Conservation (phyloP, 2,888 invertebrate genomes). For the Deilephila porcellus region DNA sequence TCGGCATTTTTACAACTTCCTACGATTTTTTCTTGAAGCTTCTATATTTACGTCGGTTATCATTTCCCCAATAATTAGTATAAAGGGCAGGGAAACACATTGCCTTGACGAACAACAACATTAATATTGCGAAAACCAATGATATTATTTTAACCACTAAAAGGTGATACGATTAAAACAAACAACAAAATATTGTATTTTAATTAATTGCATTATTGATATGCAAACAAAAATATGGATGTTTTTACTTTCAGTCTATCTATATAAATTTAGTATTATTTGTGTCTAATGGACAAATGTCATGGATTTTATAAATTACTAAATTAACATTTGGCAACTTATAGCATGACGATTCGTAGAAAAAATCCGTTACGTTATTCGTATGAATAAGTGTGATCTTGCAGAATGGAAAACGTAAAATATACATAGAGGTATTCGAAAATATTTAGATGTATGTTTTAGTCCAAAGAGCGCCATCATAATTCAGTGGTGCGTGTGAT, state of each 20-base stretch:
- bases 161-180: not conserved
- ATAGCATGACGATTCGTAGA: not conserved
- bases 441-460: not conserved
- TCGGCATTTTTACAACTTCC: conserved; percentile 13
- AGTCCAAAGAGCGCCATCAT: not conserved
- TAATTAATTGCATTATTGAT: not conserved
- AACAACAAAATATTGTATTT: too few relatives aligned
- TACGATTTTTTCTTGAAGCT: not conserved
- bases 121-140: conserved; percentile 3
- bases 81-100: not conserved
- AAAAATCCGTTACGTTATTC: not conserved
- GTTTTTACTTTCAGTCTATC: not conserved
- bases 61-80: not conserved
- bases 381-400: not conserved
- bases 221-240: not conserved
- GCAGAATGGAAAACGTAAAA: not conserved
- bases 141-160: not conserved
- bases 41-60: conserved; percentile 3
- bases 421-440: not conserved
- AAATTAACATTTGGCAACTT: not conserved
- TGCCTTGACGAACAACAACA: not conserved
- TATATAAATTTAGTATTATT: not conserved
- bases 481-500: conserved; percentile 34
- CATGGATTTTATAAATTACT: not conserved
- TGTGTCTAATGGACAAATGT: not conserved